Conservation (phyloP, 2,113 vertebrate species). For the Rhizomys pruinosus region DNA sequence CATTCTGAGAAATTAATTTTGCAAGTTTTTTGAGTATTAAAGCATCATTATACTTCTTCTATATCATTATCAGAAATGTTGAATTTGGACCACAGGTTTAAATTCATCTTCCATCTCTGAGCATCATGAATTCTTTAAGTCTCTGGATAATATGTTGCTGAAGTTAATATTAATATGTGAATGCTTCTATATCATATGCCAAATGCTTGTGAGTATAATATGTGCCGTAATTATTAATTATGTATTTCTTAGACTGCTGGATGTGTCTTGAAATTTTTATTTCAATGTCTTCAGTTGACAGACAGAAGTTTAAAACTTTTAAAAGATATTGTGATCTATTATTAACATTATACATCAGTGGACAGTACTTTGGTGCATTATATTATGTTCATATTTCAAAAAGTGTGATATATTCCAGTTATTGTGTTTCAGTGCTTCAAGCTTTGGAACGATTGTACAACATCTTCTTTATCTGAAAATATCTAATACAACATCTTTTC, state of each 20-base stretch:
- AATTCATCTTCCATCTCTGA: background rate
- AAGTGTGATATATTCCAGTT: slow-evolving; percentile 50
- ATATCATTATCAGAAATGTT: background rate
- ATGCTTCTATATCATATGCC: background rate
- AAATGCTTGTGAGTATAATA: background rate
- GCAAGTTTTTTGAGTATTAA: slow-evolving; percentile 20
- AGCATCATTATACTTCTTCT: background rate
- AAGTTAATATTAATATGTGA: background rate
- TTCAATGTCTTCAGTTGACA: slow-evolving; percentile 64
- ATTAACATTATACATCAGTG: slow-evolving; percentile 73
- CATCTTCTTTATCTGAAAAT: slow-evolving; percentile 40
- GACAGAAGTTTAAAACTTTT: slow-evolving; percentile 57
- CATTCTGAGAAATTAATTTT: background rate
- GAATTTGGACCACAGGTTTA: background rate
- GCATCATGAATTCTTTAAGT: background rate
- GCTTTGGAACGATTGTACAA: slow-evolving; percentile 64
- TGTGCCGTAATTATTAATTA: slow-evolving; percentile 60
- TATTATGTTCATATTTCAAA: slow-evolving; percentile 74
- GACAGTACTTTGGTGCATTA: slow-evolving; percentile 51
- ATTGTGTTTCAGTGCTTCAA: slow-evolving; percentile 62
- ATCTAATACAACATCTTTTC: background rate
- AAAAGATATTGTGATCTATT: slow-evolving; percentile 78
- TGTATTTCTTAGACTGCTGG: background rate
- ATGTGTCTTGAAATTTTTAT: slow-evolving; percentile 52
- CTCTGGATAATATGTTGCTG: background rate